Conservation (phyloP, 2,797 vertebrate species). For the Anniella stebbinsi region DNA sequence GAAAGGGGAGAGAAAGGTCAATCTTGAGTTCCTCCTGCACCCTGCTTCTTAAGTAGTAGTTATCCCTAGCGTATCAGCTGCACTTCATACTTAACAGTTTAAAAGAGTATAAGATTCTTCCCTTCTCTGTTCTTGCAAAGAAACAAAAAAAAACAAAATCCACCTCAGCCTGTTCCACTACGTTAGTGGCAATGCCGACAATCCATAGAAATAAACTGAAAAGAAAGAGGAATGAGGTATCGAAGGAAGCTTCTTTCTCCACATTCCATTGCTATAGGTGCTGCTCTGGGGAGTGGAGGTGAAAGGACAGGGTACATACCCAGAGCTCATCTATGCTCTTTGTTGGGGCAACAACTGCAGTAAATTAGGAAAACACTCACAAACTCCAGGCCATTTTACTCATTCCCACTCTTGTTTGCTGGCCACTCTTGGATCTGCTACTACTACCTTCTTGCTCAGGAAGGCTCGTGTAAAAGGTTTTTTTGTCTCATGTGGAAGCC, state of each 20-base stretch:
- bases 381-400: neutral
- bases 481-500: neutral
- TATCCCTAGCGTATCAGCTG: neutral
- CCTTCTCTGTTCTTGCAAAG: neutral
- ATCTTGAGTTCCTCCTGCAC: neutral
- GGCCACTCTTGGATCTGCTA: neutral
- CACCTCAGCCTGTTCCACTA: neutral
- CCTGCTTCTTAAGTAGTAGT: neutral
- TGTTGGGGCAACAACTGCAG: neutral
- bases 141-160: neutral
- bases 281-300: neutral
- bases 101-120: neutral
- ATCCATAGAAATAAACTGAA: neutral
- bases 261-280: neutral
- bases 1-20: neutral
- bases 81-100: neutral
- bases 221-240: too few relatives aligned
- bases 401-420: neutral
- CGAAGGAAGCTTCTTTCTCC: neutral
- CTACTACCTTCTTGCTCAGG: neutral
- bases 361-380: neutral
- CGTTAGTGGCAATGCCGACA: neutral
- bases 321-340: neutral
- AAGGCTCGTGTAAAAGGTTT: neutral
- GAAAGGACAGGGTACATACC: too few relatives aligned